phyloP scores from a whole-genome alignment of 2,113 vertebrate genomes.

The Oreocharis arfaki region DNA sequence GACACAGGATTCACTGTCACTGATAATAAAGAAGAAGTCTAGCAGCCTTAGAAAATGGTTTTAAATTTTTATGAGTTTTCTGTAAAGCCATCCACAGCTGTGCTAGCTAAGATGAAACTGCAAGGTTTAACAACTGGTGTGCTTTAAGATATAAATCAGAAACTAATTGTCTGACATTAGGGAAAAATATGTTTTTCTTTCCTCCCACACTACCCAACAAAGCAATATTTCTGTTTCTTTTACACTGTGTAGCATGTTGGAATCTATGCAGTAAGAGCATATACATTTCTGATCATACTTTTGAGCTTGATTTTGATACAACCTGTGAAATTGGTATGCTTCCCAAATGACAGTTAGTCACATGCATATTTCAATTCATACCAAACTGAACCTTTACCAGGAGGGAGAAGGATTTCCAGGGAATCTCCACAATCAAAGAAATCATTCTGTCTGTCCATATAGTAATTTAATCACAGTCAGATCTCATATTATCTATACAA shows the following conservation, averaged over 20 bases:
- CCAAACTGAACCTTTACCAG: background rate
- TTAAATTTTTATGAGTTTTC: constrained; percentile 22
- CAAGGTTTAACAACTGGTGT: background rate
- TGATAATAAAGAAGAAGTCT: background rate
- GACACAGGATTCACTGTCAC: background rate
- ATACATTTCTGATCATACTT: background rate
- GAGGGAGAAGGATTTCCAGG: background rate
- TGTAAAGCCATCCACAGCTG: background rate
- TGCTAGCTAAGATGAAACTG: background rate
- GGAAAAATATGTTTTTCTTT: background rate
- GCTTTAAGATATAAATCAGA: constrained; percentile 39
- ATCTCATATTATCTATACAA: background rate
- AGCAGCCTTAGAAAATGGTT: background rate
- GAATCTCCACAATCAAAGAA: background rate
- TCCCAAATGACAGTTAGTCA: background rate
- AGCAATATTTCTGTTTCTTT: background rate
- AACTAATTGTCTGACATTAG: constrained; percentile 32
- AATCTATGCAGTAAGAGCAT: background rate
- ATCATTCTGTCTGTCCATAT: background rate
- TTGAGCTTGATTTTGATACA: background rate
- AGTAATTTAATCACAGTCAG: background rate
- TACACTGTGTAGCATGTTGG: background rate
- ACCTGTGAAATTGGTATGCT: background rate
- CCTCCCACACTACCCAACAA: background rate
- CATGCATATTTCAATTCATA: background rate